These are phyloP conservation scores for Bos indicus DNA, from an alignment of 2,113 vertebrate species.

Conservation along the genomic window DNA sequence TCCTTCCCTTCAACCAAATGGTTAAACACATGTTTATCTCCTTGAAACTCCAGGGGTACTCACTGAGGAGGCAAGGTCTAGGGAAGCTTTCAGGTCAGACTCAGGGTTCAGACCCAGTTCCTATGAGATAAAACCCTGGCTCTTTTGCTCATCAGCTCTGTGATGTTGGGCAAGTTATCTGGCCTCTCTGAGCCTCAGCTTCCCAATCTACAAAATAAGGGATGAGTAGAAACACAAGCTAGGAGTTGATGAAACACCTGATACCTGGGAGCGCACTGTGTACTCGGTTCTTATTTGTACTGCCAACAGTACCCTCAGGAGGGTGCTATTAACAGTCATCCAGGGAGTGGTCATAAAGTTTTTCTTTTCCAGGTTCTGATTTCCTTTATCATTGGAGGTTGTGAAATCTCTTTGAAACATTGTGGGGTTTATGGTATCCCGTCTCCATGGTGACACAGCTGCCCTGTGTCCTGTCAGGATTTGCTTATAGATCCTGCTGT, in stretches of 20 bases:
- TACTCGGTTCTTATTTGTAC: not conserved
- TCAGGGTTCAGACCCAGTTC: not conserved
- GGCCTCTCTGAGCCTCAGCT: not conserved
- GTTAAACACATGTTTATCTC: not conserved
- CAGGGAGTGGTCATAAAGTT: not conserved
- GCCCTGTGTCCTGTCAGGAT: constrained; percentile 29
- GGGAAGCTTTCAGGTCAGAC: not conserved
- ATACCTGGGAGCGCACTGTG: not conserved
- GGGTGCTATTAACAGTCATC: not conserved
- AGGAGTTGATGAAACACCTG: not conserved
- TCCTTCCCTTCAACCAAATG: not conserved
- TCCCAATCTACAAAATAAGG: not conserved
- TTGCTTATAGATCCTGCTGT: constrained; percentile 54
- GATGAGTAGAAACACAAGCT: not conserved
- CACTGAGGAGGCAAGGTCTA: not conserved
- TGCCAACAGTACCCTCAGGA: not conserved
- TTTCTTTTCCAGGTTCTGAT: constrained; percentile 18
- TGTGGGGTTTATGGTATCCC: not conserved
- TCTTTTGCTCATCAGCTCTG: not conserved
- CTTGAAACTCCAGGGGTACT: not conserved
- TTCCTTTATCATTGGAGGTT: constrained; percentile 46
- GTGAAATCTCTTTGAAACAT: constrained; percentile 35
- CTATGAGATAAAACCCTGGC: not conserved
- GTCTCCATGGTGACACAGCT: constrained; percentile 57
- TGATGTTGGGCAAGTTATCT: not conserved